Conservation (phyloP, 2,797 vertebrate species). For the Micropoecilia bifurca region DNA sequence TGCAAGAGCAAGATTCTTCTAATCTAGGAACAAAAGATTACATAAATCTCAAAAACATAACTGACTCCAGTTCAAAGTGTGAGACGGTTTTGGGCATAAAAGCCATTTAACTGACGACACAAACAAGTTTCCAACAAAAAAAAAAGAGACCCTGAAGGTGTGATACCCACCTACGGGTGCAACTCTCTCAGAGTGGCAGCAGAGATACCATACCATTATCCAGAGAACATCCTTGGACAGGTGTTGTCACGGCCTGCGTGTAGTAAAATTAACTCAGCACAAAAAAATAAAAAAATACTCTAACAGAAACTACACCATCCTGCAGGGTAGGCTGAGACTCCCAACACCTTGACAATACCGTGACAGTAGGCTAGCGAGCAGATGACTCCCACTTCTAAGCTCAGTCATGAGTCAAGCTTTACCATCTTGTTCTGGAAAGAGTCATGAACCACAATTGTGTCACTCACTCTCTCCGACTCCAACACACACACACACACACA, state of each 20-base stretch:
- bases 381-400: constrained; percentile 23
- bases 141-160: background rate
- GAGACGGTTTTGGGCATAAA: background rate
- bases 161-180: constrained; percentile 86
- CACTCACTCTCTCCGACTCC: constrained; percentile 41
- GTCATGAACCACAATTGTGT: constrained; percentile 44
- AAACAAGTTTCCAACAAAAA: background rate
- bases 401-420: constrained; percentile 49
- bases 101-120: background rate
- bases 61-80: background rate
- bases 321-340: background rate
- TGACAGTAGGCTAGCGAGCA: constrained; percentile 8
- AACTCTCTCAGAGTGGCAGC: constrained; percentile 88
- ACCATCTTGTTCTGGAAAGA: constrained; percentile 34
- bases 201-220: constrained; percentile 91
- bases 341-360: background rate
- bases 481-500: constrained; percentile 31
- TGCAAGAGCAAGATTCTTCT: background rate
- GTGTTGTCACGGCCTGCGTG: constrained; percentile 44
- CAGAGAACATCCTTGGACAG: constrained; percentile 77
- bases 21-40: background rate
- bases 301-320: constrained; percentile 21
- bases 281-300: background rate
- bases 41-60: background rate
- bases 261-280: constrained; percentile 53